These are phyloP conservation scores for Crotalus horridus DNA, from an alignment of 2,113 vertebrate species.

Conservation along the genomic window DNA sequence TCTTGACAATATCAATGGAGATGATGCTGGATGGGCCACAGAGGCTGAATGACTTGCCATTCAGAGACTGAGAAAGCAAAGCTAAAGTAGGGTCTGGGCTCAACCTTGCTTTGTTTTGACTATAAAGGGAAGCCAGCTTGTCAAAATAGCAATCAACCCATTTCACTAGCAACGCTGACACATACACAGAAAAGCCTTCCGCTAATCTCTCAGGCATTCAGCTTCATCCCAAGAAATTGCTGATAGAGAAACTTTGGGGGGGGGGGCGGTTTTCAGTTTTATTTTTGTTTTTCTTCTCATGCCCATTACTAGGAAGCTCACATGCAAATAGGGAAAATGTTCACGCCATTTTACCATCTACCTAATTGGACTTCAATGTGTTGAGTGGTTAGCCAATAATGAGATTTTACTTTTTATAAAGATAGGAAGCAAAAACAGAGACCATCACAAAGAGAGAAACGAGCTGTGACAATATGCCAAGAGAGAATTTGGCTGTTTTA, in stretches of 20 bases:
- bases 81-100: not conserved
- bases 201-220: not conserved
- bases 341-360: conserved; percentile 8
- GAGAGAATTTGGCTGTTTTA: not conserved
- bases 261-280: not conserved
- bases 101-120: not conserved
- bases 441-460: conserved; percentile 19
- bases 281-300: not conserved
- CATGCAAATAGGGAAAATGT: not conserved
- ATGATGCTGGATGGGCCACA: not conserved
- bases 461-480: conserved; percentile 19
- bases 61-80: not conserved
- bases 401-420: conserved; percentile 29
- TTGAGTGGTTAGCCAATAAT: conserved; percentile 22
- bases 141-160: not conserved
- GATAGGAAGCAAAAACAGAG: not conserved
- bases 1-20: not conserved
- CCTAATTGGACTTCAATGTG: conserved; percentile 8
- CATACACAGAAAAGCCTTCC: not conserved
- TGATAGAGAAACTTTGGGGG: not conserved
- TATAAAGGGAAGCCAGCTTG: not conserved
- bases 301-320: not conserved
- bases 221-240: not conserved
- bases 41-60: not conserved
- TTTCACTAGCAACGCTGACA: not conserved